Evolutionary conservation across 2,797 vertebrate species (phyloP), one percentile per base, ranked within the genome.

Genomic region (Alexandromys oeconomus): DNA sequence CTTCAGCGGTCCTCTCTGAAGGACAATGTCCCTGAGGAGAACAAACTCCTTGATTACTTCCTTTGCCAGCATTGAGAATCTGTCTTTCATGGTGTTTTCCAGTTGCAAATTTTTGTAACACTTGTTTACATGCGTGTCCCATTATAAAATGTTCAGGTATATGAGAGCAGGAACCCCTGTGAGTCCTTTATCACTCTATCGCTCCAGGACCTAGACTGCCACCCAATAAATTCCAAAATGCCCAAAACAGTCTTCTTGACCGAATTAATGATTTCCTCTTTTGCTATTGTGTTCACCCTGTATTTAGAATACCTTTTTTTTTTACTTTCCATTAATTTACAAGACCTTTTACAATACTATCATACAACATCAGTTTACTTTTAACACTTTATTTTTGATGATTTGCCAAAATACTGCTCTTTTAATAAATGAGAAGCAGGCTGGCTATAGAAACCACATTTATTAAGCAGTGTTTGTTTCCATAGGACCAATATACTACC

Each of bases 81-180:
- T 63, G 25, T 25, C 65, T 85, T 73, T 81, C 40, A 46, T 15
- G 46, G 11, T 74, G 10, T 19, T 43, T 85, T 19, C 74, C 73
- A 73, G n/a, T 43, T 94, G 46, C 10, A 77, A 88, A 77, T 87
- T 87, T 94, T 23, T 79, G 48, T 74, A 65, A 85, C 91, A 7
- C 85, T 54, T 91, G 51, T 73, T 61, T 61, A 77, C 7, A 77
- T 37, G 0, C 31, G 34, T 77, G 69, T 13, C 46, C 27, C 13
- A n/a, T 29, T 79, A 51, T 40, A 54, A 84, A 54, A 43, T 27
- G 12, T 14, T 80, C 31, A 80, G 37, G 27, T 79, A 31, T 59
- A 34, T 37, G 14, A 79, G n/a, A 76, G 6, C 8, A 82, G 51
- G 14, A 34, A 40, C 11, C 48, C 19, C 3, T 73, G 9, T 71